phyloP scores from a whole-genome alignment of 2,113 vertebrate genomes.

The Recurvirostra avosetta region DNA sequence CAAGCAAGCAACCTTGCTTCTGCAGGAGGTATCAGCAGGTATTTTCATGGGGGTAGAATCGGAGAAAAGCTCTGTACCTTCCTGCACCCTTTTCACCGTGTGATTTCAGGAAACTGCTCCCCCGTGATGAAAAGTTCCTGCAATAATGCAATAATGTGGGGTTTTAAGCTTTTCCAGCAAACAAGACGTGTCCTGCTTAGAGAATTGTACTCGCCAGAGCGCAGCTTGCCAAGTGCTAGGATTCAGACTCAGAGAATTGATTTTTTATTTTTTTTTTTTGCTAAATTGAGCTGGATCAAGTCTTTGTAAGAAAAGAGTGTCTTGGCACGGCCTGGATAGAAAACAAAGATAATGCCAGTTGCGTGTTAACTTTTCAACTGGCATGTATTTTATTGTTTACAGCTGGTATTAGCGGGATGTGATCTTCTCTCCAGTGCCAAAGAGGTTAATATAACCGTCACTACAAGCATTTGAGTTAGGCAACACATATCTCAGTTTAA shows the following conservation, averaged over 20 bases:
- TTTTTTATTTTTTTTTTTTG: neutral
- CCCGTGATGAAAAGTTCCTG: conserved; percentile 17
- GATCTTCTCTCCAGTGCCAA: neutral
- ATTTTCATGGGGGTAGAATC: neutral
- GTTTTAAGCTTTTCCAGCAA: conserved; percentile 41
- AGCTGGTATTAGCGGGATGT: neutral
- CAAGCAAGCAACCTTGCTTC: neutral
- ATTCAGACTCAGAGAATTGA: neutral
- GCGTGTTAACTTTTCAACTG: conserved; percentile 16
- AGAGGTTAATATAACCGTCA: conserved; percentile 28
- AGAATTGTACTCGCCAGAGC: neutral
- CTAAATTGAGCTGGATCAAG: conserved; percentile 17
- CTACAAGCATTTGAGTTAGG: conserved; percentile 18
- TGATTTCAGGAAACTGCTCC: conserved; percentile 52
- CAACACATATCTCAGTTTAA: conserved; percentile 26
- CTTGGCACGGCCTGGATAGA: conserved; percentile 14
- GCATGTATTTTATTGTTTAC: conserved; percentile 13
- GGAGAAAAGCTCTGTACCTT: neutral
- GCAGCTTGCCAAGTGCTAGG: conserved; percentile 12
- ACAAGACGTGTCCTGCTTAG: conserved; percentile 44
- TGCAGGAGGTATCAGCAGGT: neutral
- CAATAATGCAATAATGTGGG: conserved; percentile 33
- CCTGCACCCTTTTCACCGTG: neutral
- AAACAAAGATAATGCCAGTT: conserved; percentile 15
- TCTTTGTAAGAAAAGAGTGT: neutral